Percentiles rank a stretch among this genome's conserved stretches.
Evolutionary conservation across 2,888 invertebrate genomes (phyloP).

Genomic region (Ethmia dodecea): DNA sequence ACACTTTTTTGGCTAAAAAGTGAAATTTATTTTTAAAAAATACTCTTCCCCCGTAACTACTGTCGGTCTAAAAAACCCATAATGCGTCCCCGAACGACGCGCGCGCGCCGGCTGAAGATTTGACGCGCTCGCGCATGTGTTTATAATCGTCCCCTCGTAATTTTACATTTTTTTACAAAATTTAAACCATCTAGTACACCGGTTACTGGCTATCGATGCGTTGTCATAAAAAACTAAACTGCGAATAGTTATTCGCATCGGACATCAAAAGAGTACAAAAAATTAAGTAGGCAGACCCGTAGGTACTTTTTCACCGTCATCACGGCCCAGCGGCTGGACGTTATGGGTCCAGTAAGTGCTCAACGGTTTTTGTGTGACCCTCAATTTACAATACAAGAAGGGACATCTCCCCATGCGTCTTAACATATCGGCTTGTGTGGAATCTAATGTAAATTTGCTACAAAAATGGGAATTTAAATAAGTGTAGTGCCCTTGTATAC

Average conservation of each 20-base stretch:
- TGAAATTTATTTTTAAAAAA: slow-evolving; percentile 72
- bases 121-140: slow-evolving; percentile 77
- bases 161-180: slow-evolving; percentile 64
- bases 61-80: slow-evolving; percentile 69
- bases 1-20: slow-evolving; percentile 70
- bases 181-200: slow-evolving; percentile 60
- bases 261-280: slow-evolving; percentile 60
- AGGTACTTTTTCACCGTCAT: slow-evolving; percentile 55
- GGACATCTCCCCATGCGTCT: slow-evolving; percentile 59
- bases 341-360: slow-evolving; percentile 60
- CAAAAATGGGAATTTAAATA: slow-evolving; percentile 76
- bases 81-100: slow-evolving; percentile 55
- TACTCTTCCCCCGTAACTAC: slow-evolving; percentile 55
- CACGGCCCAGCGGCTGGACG: slow-evolving; percentile 64
- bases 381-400: slow-evolving; percentile 72
- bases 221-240: slow-evolving; percentile 41
- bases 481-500: slow-evolving; percentile 55
- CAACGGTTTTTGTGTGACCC: slow-evolving; percentile 78
- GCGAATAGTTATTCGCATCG: slow-evolving; percentile 61
- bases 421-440: slow-evolving; percentile 60
- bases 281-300: slow-evolving; percentile 37
- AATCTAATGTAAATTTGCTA: slow-evolving; percentile 74
- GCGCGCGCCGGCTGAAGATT: slow-evolving; percentile 76
- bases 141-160: slow-evolving; percentile 73
- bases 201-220: slow-evolving; percentile 51